Evolutionary conservation across 1,140 invertebrate species (phyloP).

Genomic region (Vanessa atalanta): DNA sequence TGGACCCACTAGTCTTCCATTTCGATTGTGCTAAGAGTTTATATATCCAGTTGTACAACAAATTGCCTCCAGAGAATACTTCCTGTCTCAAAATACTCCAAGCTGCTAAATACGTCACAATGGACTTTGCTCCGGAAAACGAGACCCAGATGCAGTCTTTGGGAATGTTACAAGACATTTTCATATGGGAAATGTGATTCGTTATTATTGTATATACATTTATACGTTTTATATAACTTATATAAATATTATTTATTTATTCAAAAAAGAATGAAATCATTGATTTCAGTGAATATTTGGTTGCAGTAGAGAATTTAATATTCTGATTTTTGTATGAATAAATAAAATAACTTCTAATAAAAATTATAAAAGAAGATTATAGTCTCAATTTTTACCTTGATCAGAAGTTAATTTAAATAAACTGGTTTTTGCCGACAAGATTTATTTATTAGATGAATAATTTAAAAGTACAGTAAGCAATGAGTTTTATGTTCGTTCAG

Average conservation of each 20-base stretch:
- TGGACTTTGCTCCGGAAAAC: conserved; percentile 57
- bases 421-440: not conserved
- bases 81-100: conserved; percentile 72
- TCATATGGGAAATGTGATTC: conserved; percentile 71
- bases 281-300: not conserved
- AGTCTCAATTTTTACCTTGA: not conserved
- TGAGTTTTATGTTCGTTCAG: not conserved
- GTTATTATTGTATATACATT: not conserved
- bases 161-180: conserved; percentile 74
- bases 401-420: not conserved
- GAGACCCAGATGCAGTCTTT: conserved; percentile 68
- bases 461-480: not conserved
- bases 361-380: not conserved
- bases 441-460: not conserved
- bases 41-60: conserved; percentile 67
- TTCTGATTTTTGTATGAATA: too few relatives aligned
- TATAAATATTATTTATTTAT: not conserved
- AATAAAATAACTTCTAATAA: not conserved
- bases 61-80: conserved; percentile 68
- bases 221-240: not conserved
- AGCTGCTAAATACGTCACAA: conserved; percentile 76
- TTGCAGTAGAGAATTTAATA: too few relatives aligned
- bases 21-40: conserved; percentile 68
- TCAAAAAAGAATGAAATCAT: too few relatives aligned
- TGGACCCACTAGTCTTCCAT: conserved; percentile 71